Evolutionary conservation across 2,888 invertebrate genomes (phyloP), one percentile per base, ranked within the genome.

Genomic region (Heteromurus nitidus): DNA sequence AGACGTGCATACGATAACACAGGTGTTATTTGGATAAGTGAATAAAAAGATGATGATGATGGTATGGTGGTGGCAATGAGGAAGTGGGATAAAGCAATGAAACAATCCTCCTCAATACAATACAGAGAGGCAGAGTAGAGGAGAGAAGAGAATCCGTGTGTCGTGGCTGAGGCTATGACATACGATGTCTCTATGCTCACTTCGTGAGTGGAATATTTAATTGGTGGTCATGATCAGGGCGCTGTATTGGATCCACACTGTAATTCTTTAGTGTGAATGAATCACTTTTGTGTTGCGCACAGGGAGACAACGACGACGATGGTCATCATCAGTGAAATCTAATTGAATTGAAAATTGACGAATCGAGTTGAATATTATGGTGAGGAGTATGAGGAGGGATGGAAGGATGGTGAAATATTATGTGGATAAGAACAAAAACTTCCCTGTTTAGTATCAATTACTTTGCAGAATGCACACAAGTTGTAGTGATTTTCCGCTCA

Each of bases 191-290:
- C n/a, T n/a, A n/a, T n/a, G n/a, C n/a, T n/a, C n/a, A n/a, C n/a
- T n/a, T 60, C 74, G 74, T 74, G 74, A 64, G 74, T 53, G 1
- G 74, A 64, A 74, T 74, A 74, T 18, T 64, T 74, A 74, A 74
- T 74, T 74, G 53, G 53, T 28, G 16, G 20, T 62, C 62, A 62
- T 36, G 36, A 60, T 28, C 36, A 22, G n/a, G n/a, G n/a, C 16
- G 18, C 1, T 58, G 36, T 22, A 44, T 64, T 53, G 50, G 47
- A 30, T 50, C 36, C 28, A 18, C 5, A 30, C 16, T 30, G 18
- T 18, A 62, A 30, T 62, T 55, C n/a, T 3, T 16, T 5, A 62
- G 62, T 31, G 31, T 62, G 31, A 62, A 62, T 31, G 62, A 62
- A 62, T 62, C 31, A 62, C 31, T 62, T 28, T 53, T 20, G 18